Conservation (phyloP, 2,113 vertebrate species). For the Scomber scombrus region DNA sequence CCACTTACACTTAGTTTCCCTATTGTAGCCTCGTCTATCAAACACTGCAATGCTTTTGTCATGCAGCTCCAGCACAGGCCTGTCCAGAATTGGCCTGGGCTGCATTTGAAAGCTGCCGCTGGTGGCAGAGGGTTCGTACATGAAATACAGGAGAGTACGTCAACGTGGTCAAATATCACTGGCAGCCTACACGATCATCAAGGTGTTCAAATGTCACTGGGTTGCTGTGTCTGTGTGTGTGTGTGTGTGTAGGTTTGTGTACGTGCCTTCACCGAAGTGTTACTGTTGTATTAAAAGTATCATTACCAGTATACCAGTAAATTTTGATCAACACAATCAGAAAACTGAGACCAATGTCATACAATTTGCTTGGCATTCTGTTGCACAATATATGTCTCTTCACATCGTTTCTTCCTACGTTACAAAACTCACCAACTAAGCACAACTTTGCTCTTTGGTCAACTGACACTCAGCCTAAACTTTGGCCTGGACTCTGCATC, state of each 20-base stretch:
- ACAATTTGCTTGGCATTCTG: neutral
- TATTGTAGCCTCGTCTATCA: neutral
- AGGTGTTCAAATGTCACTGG: conserved; percentile 36
- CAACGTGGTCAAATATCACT: conserved; percentile 46
- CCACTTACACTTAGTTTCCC: neutral
- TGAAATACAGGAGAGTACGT: conserved; percentile 20
- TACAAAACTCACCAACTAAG: neutral
- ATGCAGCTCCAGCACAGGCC: neutral
- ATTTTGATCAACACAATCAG: too few relatives aligned
- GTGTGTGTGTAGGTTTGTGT: neutral
- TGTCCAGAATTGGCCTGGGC: conserved; percentile 42
- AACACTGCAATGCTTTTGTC: neutral
- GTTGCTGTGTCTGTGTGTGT: neutral
- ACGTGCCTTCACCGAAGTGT: neutral
- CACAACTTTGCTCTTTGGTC: neutral
- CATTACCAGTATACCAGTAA: neutral
- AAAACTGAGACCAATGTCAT: neutral
- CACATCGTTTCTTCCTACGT: neutral
- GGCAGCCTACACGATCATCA: neutral
- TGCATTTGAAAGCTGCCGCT: conserved; percentile 19
- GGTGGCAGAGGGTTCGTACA: conserved; percentile 16
- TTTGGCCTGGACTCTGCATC: neutral
- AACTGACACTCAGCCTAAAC: neutral
- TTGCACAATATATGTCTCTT: neutral
- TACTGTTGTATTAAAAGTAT: neutral